These are phyloP conservation scores for Atta texana DNA, from an alignment of 1,140 invertebrate genomes.

Conservation along the genomic window DNA sequence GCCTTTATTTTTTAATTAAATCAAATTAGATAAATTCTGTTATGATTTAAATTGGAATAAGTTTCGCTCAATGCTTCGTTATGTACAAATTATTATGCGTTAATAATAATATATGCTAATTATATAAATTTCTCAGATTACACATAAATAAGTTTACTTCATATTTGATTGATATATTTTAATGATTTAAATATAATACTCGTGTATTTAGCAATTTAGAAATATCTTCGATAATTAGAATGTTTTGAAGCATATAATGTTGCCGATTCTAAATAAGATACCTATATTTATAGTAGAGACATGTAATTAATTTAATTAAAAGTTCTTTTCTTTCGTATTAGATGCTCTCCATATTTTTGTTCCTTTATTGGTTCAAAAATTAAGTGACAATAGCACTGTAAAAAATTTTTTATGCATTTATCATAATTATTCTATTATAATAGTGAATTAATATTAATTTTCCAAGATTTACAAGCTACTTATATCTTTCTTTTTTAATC, in stretches of 20 bases:
- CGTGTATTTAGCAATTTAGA: not conserved
- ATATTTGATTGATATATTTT: conserved; percentile 27
- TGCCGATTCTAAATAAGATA: not conserved
- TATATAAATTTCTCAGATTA: conserved; percentile 22
- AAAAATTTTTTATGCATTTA: not conserved
- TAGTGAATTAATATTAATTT: not conserved
- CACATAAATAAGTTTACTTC: not conserved
- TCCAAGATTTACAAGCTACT: not conserved
- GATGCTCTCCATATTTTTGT: not conserved
- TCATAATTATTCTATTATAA: not conserved
- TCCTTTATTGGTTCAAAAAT: not conserved
- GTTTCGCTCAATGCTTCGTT: conserved; percentile 28
- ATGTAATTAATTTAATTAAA: conserved; percentile 42
- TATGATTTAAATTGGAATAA: conserved; percentile 22
- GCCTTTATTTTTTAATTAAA: conserved; percentile 24
- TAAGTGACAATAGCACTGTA: not conserved
- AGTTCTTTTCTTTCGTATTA: not conserved
- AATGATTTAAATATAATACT: not conserved
- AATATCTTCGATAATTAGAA: conserved; percentile 25
- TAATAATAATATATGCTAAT: conserved; percentile 30
- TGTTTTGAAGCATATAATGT: not conserved
- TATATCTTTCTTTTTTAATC: not conserved
- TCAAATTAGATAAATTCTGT: conserved; percentile 28
- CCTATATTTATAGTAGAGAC: not conserved
- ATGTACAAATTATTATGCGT: conserved; percentile 28